phyloP scores from a whole-genome alignment of 2,113 vertebrate species.

The Podarcis cretensis region DNA sequence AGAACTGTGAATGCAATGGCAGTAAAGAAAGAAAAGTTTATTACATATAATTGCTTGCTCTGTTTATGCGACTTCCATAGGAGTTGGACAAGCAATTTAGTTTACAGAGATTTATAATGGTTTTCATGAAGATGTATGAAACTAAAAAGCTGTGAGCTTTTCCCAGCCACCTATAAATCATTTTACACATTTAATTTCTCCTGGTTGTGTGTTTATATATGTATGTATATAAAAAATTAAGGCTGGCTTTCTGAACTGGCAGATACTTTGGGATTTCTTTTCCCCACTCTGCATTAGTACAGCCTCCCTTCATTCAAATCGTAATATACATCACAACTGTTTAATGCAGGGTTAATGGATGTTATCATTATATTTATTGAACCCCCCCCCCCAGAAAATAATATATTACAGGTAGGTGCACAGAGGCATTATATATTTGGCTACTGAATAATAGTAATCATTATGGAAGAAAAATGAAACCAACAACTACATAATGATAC shows the following conservation, averaged over 20 bases:
- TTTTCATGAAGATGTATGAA: conserved; percentile 80
- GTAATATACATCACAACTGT: conserved; percentile 51
- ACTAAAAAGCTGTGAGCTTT: conserved; percentile 69
- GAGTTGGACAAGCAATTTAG: conserved; percentile 75
- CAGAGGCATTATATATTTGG: background rate
- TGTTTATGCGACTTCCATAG: conserved; percentile 72
- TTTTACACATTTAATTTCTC: conserved; percentile 77
- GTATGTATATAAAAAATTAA: conserved; percentile 62
- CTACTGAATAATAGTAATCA: background rate
- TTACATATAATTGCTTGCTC: conserved; percentile 79
- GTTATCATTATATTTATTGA: background rate
- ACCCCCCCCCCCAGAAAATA: conserved; percentile 14
- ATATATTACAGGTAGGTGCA: background rate
- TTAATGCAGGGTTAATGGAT: conserved; percentile 44
- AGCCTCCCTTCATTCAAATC: conserved; percentile 32
- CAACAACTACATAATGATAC: background rate
- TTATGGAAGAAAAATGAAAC: background rate
- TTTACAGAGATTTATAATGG: conserved; percentile 78
- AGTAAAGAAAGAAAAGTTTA: conserved; percentile 78
- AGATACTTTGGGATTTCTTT: conserved; percentile 34
- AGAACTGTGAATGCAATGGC: conserved; percentile 62
- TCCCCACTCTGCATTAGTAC: conserved; percentile 13
- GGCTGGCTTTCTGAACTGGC: conserved; percentile 55
- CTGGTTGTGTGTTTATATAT: conserved; percentile 22
- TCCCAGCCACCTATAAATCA: conserved; percentile 78